These are phyloP conservation scores for Pollicipes pollicipes DNA, from an alignment of 1,140 invertebrate genomes.

Conservation along the genomic window DNA sequence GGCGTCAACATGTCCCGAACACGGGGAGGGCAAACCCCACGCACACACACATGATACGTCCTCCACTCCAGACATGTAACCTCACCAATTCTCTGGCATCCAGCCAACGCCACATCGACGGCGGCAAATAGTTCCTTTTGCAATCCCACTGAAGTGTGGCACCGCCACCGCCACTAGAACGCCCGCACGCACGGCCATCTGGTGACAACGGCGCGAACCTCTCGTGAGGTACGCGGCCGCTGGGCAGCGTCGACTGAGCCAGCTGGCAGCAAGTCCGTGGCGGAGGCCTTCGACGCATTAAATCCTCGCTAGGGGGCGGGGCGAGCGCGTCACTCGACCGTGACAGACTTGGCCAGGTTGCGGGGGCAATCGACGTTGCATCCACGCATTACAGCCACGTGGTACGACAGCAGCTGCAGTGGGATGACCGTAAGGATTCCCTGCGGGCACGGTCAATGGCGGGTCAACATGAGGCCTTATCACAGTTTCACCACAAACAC, in stretches of 20 bases:
- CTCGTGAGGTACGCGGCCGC: not conserved
- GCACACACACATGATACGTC: not conserved
- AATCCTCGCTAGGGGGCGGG: not conserved
- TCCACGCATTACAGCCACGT: conserved; percentile 87
- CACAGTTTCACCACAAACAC: no score
- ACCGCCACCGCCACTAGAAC: not conserved
- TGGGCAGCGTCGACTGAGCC: not conserved
- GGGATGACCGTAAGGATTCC: conserved; percentile 25
- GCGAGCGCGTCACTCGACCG: conserved; percentile 58
- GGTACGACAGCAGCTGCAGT: conserved; percentile 64
- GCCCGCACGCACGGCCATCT: not conserved
- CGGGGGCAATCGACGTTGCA: conserved; percentile 97
- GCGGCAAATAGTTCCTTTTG: no score
- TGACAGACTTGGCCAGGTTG: conserved; percentile 97
- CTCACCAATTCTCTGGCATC: not conserved
- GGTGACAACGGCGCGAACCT: not conserved
- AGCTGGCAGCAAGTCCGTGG: no score
- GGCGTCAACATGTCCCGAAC: no score
- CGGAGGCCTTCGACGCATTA: not conserved
- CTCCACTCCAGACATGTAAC: no score
- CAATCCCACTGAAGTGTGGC: not conserved
- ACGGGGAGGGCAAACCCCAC: not conserved
- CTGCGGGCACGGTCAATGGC: conserved; percentile 64
- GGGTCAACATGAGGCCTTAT: no score
- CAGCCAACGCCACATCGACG: no score